Conservation (phyloP, 2,888 invertebrate species). For the Omphaloscelis lunosa region DNA sequence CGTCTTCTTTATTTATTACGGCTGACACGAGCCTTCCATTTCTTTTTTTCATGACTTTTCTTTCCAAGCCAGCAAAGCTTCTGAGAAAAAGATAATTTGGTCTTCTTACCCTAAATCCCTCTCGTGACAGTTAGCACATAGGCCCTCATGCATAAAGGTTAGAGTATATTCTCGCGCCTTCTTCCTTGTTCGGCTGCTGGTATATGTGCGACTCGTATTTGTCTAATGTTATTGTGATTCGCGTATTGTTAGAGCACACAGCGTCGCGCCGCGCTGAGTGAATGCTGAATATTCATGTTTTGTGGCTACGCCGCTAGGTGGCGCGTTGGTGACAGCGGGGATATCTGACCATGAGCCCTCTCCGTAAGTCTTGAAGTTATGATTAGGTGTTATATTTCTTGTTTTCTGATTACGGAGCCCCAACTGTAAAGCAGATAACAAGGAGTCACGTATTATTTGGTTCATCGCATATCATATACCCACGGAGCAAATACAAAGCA, state of each 20-base stretch:
- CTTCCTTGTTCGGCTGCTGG: neutral
- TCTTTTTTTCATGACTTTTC: neutral
- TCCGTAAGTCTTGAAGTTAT: neutral
- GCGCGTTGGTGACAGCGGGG: slow-evolving; percentile 4
- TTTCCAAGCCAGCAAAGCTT: neutral
- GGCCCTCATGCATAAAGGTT: neutral
- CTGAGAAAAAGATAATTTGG: neutral
- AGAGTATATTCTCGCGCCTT: neutral
- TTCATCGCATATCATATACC: neutral
- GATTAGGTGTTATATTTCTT: neutral
- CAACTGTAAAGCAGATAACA: neutral
- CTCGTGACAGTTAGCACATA: neutral
- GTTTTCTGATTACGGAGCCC: neutral
- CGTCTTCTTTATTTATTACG: neutral
- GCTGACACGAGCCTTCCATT: neutral
- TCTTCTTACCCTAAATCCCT: neutral
- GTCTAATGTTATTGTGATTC: slow-evolving; percentile 54
- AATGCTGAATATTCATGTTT: slow-evolving; percentile 63
- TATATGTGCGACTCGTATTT: slow-evolving; percentile 27
- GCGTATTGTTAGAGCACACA: slow-evolving; percentile 52
- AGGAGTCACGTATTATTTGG: neutral
- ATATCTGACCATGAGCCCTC: no score
- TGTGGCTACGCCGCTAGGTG: slow-evolving; percentile 14
- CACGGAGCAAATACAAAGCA: no score
- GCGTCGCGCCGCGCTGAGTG: slow-evolving; percentile 41